Evolutionary conservation across 2,888 invertebrate genomes (phyloP).

Genomic region (Papilio demoleus): DNA sequence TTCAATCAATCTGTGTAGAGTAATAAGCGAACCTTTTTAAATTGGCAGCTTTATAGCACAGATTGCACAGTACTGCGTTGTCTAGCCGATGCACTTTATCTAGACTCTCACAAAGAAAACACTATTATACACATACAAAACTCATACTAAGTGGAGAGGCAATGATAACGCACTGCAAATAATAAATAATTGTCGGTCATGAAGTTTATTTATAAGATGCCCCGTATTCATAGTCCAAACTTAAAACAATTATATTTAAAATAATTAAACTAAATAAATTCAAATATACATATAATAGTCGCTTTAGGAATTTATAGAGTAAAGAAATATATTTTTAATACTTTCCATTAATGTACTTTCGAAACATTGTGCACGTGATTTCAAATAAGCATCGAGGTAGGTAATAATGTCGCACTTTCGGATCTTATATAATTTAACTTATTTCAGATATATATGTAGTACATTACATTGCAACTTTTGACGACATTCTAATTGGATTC

Average conservation of each 20-base stretch:
- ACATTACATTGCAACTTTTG: neutral
- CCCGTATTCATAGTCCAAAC: conserved; percentile 62
- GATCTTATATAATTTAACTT: neutral
- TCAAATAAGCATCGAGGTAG: neutral
- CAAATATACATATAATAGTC: no score
- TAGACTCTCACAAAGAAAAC: conserved; percentile 66
- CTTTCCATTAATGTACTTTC: no score
- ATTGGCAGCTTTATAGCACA: conserved; percentile 36
- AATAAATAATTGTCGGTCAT: conserved; percentile 59
- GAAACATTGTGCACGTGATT: neutral
- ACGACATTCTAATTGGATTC: conserved; percentile 1
- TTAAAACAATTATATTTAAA: conserved; percentile 5
- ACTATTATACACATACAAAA: conserved; percentile 59
- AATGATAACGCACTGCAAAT: conserved; percentile 65
- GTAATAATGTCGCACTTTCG: neutral
- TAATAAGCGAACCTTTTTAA: neutral
- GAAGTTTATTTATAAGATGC: conserved; percentile 75
- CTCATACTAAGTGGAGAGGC: conserved; percentile 47
- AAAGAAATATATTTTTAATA: neutral
- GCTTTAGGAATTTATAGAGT: no score
- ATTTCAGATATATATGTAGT: neutral
- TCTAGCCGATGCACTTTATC: conserved; percentile 62
- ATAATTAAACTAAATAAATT: neutral
- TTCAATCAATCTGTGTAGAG: neutral
- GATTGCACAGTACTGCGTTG: conserved; percentile 42